A percentile compares a stretch with the other conserved stretches of the same genome.
Conservation (phyloP, 2,113 vertebrate genomes). For the Ascaphus truei region DNA sequence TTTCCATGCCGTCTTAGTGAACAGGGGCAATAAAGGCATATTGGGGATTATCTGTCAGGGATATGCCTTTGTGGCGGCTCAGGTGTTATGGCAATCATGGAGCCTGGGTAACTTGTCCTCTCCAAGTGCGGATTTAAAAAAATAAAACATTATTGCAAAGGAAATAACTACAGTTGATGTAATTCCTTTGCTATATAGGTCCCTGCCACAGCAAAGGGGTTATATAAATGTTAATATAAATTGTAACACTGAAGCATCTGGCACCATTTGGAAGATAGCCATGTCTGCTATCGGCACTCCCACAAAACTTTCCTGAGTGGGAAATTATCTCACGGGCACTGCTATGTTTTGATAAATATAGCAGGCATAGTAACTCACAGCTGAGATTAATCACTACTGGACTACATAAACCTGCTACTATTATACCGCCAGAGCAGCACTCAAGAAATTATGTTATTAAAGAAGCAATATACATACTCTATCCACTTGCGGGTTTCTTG, state of each 20-base stretch:
- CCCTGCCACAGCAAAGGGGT: background rate
- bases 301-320: no score
- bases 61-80: no score
- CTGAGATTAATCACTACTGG: constrained; percentile 6
- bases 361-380: background rate
- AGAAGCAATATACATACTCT: background rate
- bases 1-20: no score
- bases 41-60: no score
- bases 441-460: background rate
- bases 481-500: background rate
- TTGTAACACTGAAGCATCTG: background rate
- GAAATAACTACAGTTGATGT: background rate
- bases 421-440: constrained; percentile 1
- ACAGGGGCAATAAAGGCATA: no score
- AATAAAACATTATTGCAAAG: no score
- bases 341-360: constrained; percentile 27
- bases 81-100: background rate
- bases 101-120: background rate
- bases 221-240: background rate
- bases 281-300: constrained; percentile 14
- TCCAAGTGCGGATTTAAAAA: no score
- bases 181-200: background rate
- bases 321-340: constrained; percentile 13
- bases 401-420: background rate
- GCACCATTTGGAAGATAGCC: constrained; percentile 2